Evolutionary conservation across 2,888 invertebrate species (phyloP), one percentile per base, ranked within the genome.

Genomic region (Hirtodrosophila histrioides): DNA sequence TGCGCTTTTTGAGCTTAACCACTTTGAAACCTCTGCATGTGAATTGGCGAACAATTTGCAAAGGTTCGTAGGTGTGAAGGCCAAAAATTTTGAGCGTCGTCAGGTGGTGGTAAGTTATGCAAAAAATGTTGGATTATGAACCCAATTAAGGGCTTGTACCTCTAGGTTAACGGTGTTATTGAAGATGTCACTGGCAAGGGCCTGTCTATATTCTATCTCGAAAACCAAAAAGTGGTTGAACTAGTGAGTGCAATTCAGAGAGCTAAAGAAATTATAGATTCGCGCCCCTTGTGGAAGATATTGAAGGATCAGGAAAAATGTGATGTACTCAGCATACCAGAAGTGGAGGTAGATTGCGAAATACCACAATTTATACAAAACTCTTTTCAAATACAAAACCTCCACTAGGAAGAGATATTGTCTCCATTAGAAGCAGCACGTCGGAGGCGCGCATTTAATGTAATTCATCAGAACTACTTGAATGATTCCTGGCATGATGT

Each of bases 391-490:
- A 10, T 10, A 1, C 8, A 29, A 12, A 33, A 1, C 23, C 8
- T 29, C 0, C 31, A 31, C 6, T 31, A 91, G 87, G 85, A 81
- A 69, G 37, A 75, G 45, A 5, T 80, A 31, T 62, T 90, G 0
- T 86, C 89, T 3, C 89, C 90, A 0, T 70, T 88, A 24, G 90
- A 91, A 63, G 35, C 83, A 17, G 89, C 88, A 0, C 83, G 90
- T 2, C 74, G 90, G 0, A 75, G 73, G 44, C 83, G 86, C 3
- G 87, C 80, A 3, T 90, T 83, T 31, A 78, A 84, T 41, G 82
- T 88, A 0, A 88, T 88, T 39, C 86, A 89, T 60, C 90, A 91
- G 65, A 88, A 81, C 1, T 91, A 91, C 63, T 69, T 90, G 33
- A 81, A 88, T 23, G 76, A 76, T 35, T 83, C 86, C 33, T 90